These are phyloP conservation scores for Pipistrellus kuhlii DNA, from an alignment of 2,797 vertebrate species.

Conservation along the genomic window DNA sequence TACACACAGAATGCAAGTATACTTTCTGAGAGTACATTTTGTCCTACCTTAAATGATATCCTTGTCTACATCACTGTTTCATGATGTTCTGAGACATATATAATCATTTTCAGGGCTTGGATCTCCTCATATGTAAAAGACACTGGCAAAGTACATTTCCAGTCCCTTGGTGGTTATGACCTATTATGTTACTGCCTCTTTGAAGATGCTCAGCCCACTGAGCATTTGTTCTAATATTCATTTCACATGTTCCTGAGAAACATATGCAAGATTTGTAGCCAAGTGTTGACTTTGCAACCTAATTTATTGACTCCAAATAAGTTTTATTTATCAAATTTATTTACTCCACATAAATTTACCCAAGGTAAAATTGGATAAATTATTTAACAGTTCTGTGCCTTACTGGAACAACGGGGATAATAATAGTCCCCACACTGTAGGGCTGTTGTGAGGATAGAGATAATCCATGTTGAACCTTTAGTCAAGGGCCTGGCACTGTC, in stretches of 20 bases:
- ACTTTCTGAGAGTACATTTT: neutral
- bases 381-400: neutral
- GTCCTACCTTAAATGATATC: neutral
- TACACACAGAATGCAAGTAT: neutral
- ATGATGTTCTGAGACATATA: neutral
- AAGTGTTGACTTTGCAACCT: neutral
- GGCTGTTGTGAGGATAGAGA: neutral
- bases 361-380: neutral
- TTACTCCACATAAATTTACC: neutral
- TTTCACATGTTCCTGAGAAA: neutral
- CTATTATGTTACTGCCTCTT: neutral
- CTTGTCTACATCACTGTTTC: neutral
- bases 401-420: neutral
- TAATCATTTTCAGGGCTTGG: neutral
- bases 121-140: neutral
- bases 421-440: no score
- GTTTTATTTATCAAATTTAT: neutral
- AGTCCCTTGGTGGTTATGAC: neutral
- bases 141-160: neutral
- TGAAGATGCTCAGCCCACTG: neutral
- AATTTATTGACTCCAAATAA: neutral
- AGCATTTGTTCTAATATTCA: neutral
- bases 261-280: neutral
- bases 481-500: neutral
- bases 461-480: neutral